Base-by-base conservation (phyloP, 2,113 vertebrate genomes). In the Poecilia latipinna region DNA sequence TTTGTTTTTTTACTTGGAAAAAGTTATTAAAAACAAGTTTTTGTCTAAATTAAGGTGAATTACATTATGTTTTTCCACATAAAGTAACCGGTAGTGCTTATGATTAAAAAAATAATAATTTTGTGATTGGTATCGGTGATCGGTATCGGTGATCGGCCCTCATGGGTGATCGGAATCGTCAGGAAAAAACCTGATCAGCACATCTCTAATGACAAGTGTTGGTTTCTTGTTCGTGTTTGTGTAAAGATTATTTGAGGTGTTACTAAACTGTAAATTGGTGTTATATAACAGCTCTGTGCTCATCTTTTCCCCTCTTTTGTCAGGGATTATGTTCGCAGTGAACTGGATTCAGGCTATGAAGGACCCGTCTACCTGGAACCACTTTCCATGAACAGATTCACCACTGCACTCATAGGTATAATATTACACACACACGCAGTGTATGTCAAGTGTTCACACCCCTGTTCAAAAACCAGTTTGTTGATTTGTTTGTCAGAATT, bases 291-390 rank as follows among this genome's bases (percentile, higher is more conserved):
- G 48, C 32, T 74, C n/a, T 66, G n/a, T 78, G 29, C 44, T 82
- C n/a, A 82, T 54, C 15, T 48, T 64, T 75, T 80, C 19, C 54
- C 31, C 29, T 80, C 2, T 82, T 48, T 82, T 44, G 8, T 91
- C 74, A 99, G 98, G 93, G 98, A 99, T 94, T 99, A 99, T 75
- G 97, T 99, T 70, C 95, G 97, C 83, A 96, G 97, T 4, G 98
- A 99, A 82, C 92, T 99, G 92, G 97, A 99, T 77, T 99, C 96
- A 0, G 97, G 96, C 72, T 96, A 96, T 63, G 98, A 98, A 94
- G 98, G 98, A 75, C 96, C 98, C 17, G 95, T 99, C 89, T 98
- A 99, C 82, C 92, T 97, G 93, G 97, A 99, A 82, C 97, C 97
- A 68, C 95, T 99, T 8, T 98, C 97, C 15, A 96, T 98, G 96